Conservation (phyloP, 2,113 vertebrate species). For the Pampusana beccarii region DNA sequence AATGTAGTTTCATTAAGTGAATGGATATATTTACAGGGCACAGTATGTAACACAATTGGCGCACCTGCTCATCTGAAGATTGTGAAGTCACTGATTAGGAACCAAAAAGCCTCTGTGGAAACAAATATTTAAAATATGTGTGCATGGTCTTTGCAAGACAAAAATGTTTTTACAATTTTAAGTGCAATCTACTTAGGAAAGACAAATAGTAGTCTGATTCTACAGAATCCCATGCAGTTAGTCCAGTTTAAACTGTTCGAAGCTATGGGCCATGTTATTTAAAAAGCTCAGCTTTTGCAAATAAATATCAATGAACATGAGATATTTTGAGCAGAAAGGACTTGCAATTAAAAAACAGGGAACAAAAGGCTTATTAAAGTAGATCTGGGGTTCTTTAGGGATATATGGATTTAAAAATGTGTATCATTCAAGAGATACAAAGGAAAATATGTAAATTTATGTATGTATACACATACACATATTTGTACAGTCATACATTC, state of each 20-base stretch:
- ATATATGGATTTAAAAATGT: not conserved
- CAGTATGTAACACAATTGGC: too few species aligned
- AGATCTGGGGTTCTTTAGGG: not conserved
- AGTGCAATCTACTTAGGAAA: too few species aligned
- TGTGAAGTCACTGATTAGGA: too few species aligned
- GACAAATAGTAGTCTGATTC: not conserved
- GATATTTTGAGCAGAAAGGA: not conserved
- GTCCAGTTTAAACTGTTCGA: not conserved
- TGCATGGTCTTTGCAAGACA: too few species aligned
- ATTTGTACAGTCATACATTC: not conserved
- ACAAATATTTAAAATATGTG: too few species aligned
- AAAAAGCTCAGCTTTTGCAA: not conserved
- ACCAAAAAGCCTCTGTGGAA: too few species aligned
- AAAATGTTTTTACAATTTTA: too few species aligned
- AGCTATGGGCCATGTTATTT: not conserved
- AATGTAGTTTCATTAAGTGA: too few species aligned
- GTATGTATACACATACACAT: not conserved
- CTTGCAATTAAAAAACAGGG: not conserved
- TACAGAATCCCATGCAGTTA: not conserved
- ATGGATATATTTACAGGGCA: too few species aligned
- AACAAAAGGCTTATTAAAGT: not conserved
- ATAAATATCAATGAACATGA: not conserved
- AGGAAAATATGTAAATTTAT: not conserved
- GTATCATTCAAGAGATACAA: not conserved
- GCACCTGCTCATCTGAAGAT: too few species aligned